Base-by-base conservation (phyloP, 2,888 invertebrate species). In the Epirrita christyi region DNA sequence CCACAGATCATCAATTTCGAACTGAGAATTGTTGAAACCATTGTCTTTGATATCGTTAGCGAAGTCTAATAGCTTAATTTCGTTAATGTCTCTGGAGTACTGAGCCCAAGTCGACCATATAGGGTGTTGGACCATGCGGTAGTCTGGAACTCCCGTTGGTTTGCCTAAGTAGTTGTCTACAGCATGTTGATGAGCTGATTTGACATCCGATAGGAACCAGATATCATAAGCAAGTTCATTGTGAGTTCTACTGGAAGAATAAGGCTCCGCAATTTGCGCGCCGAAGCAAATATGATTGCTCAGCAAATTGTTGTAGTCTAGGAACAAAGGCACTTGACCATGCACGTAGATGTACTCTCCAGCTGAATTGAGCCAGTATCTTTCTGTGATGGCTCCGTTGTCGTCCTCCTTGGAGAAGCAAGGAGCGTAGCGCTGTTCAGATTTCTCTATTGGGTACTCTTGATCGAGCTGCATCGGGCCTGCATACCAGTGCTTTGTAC, bases 81-180 rank as follows among this genome's bases (percentile, higher is more conserved):
- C 94, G 61, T 94, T 93, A 0, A 98, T 94, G 10, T 91, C 77
- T 42, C 84, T 81, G n/a, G 93, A 92, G 76, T 95, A 96, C 69
- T 94, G 93, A 0, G 96, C 96, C 96, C 97, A 97, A 0, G 97
- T 97, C 0, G 97, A 97, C 97, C 97, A 98, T 58, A 98, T 95
- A 0, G 98, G 98, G 72, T 96, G 90, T 50, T 92, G 83, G 0
- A 98, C 93, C 94, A 97, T 96, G 11, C 93, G 82, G 48, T 85
- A 88, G 67, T 95, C 94, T 0, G 96, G 96, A 34, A 93, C 76
- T 37, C 85, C 93, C 6, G 83, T 83, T 0, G 96, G 95, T 70
- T 94, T 94, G 0, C 93, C 93, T 46, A 96, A 83, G 69, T 94
- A 93, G 44, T 92, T 93, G 0, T 87, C 80, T 0, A 95, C 85